Evolutionary conservation across 2,113 vertebrate genomes (phyloP).

Genomic region (Cyphomyrus discorhynchus): DNA sequence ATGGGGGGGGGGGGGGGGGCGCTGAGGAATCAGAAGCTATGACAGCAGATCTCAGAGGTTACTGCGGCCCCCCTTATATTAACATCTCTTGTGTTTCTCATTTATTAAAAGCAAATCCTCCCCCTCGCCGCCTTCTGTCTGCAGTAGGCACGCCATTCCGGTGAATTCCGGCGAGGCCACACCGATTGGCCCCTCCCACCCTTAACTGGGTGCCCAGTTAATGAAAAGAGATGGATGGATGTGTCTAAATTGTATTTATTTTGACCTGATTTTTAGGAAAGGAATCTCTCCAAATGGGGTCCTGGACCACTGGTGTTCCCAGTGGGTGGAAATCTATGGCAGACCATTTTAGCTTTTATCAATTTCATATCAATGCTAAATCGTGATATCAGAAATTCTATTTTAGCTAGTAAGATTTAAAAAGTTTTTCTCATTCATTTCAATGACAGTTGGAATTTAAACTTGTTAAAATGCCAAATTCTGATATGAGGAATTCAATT

Average conservation of each 20-base stretch:
- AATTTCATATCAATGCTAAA: too few species aligned
- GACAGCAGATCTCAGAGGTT: neutral
- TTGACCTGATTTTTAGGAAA: neutral
- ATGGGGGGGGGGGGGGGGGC: neutral
- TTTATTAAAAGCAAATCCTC: neutral
- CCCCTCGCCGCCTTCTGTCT: neutral
- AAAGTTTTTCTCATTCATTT: too few species aligned
- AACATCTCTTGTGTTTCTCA: neutral
- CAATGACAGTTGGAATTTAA: too few species aligned
- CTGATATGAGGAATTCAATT: too few species aligned
- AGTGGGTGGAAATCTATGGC: neutral
- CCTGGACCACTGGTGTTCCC: neutral
- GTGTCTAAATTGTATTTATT: neutral
- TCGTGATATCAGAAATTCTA: too few species aligned
- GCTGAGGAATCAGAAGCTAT: neutral
- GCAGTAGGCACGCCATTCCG: too few species aligned
- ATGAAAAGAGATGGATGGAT: neutral
- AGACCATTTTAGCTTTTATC: too few species aligned
- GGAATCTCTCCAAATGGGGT: neutral
- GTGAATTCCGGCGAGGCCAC: too few species aligned
- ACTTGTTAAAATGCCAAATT: too few species aligned
- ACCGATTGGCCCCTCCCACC: too few species aligned
- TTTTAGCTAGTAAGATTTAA: too few species aligned
- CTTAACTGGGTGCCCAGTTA: neutral
- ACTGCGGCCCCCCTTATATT: neutral